Percentiles rank a stretch among this genome's conserved stretches.
phyloP scores from a whole-genome alignment of 1,140 invertebrate species.

The Gryllus bimaculatus region DNA sequence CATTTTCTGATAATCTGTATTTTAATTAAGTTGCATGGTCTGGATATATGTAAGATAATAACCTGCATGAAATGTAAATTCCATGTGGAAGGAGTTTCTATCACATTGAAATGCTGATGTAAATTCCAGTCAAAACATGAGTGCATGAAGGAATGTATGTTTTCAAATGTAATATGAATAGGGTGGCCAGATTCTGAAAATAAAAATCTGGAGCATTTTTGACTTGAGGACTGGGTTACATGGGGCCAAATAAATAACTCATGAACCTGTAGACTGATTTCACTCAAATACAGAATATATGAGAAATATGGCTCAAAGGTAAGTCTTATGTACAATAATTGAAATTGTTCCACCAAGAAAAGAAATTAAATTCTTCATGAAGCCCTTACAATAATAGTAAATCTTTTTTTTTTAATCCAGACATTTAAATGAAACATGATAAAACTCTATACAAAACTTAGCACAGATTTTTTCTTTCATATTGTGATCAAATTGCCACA shows the following conservation, averaged over 20 bases:
- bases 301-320: background rate
- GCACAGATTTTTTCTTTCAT: too few species aligned
- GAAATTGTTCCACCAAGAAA: background rate
- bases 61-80: background rate
- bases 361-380: too few species aligned
- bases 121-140: background rate
- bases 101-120: background rate
- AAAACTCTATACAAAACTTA: too few species aligned
- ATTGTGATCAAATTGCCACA: too few species aligned
- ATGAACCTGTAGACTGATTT: slow-evolving; percentile 4
- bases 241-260: slow-evolving; percentile 1
- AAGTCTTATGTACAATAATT: background rate
- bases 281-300: slow-evolving; percentile 1
- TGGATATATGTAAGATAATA: too few species aligned
- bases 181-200: background rate
- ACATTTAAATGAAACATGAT: too few species aligned
- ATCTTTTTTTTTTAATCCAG: too few species aligned
- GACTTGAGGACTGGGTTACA: slow-evolving; percentile 3
- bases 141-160: background rate
- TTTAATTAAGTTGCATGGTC: too few species aligned
- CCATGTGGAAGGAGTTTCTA: background rate
- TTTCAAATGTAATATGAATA: background rate
- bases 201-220: slow-evolving; percentile 1
- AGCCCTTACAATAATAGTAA: too few species aligned
- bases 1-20: too few species aligned